A percentile compares a stretch with the other conserved stretches of the same genome.
phyloP scores from a whole-genome alignment of 2,888 invertebrate genomes.

The Acanthococcus lagerstroemiae region DNA sequence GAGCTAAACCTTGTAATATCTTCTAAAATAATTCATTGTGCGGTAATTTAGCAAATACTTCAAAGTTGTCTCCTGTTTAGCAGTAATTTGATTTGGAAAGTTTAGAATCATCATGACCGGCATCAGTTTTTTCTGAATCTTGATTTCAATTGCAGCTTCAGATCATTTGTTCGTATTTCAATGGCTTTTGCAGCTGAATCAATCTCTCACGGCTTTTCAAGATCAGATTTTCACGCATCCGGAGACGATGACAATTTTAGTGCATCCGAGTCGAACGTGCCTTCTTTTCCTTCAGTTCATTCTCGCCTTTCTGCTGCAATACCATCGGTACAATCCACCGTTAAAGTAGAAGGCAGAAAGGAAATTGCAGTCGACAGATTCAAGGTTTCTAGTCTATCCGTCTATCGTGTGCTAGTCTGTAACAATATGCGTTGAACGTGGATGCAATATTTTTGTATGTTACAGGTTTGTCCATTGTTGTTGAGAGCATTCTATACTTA shows the following conservation, averaged over 20 bases:
- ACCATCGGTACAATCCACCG: conserved; percentile 8
- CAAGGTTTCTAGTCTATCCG: neutral
- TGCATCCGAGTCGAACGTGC: neutral
- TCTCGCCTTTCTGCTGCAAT: neutral
- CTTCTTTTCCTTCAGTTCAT: neutral
- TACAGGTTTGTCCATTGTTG: conserved; percentile 7
- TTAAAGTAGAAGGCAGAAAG: conserved; percentile 23
- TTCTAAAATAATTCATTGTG: too few species aligned
- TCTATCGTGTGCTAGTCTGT: too few species aligned
- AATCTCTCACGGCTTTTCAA: too few species aligned
- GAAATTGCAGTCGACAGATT: conserved; percentile 14
- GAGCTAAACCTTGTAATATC: too few species aligned
- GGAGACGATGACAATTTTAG: neutral
- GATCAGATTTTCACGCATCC: neutral
- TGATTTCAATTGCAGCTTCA: too few species aligned
- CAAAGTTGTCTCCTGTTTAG: too few species aligned
- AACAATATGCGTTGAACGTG: neutral
- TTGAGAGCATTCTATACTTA: conserved; percentile 8
- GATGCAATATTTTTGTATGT: neutral
- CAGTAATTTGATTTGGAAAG: too few species aligned
- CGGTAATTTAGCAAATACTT: too few species aligned
- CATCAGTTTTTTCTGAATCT: too few species aligned
- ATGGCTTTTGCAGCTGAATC: too few species aligned
- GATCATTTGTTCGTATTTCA: too few species aligned
- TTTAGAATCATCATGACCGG: too few species aligned